phyloP scores from a whole-genome alignment of 2,797 vertebrate species.

The Acanthiza pusilla region DNA sequence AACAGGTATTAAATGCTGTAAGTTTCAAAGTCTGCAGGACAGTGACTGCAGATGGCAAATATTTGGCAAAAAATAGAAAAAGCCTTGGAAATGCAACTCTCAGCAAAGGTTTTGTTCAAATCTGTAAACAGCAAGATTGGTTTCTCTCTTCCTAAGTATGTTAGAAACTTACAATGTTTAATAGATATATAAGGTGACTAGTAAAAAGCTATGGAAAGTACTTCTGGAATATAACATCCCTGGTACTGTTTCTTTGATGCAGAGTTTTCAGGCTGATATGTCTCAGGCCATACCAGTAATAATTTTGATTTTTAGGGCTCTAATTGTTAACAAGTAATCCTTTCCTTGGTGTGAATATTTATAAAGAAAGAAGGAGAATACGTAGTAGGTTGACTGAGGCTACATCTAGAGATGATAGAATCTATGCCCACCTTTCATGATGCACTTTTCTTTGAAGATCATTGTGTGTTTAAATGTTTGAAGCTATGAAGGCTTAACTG shows the following conservation, averaged over 20 bases:
- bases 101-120: constrained; percentile 68
- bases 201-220: not conserved
- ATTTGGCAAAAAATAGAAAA: not conserved
- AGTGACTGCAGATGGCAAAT: not conserved
- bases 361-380: not conserved
- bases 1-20: not conserved
- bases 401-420: not conserved
- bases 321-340: not conserved
- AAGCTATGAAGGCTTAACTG: not conserved
- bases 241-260: not conserved
- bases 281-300: not conserved
- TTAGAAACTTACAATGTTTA: not conserved
- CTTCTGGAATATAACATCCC: not conserved
- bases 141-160: not conserved
- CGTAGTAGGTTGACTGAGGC: not conserved
- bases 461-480: not conserved
- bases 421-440: not conserved
- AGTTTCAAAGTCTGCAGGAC: not conserved
- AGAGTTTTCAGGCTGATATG: not conserved
- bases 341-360: not conserved
- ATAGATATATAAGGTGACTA: not conserved
- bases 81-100: not conserved
- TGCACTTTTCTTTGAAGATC: not conserved
- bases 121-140: constrained; percentile 11
- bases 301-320: not conserved